Evolutionary conservation across 37 sponge, comb jelly and placozoan species (phyloP), one percentile per base, ranked within the genome.

Genomic region (Spongilla lacustris): DNA sequence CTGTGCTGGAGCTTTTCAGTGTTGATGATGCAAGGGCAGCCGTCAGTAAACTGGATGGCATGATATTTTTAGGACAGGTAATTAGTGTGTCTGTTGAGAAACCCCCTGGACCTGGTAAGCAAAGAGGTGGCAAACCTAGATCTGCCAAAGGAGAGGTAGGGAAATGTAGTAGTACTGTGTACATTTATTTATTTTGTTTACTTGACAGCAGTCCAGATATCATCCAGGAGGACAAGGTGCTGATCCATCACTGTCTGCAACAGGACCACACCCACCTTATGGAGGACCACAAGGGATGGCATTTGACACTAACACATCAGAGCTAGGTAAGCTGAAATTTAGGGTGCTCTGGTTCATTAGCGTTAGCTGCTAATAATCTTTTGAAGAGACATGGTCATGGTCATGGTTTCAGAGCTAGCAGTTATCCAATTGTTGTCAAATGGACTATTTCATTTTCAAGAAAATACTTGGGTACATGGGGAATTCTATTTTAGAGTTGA

Each of bases 21-120:
- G 19, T 26, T 33, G 22, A 10, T 23, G 86, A 86, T 86, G 86
- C 86, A 49, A 27, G 13, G 14, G 29, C 24, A 69, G 80, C 80
- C 28, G 74, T 58, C 0, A 5, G 2, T 30, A 22, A 24, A 21
- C 73, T 86, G 9, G 34, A 86, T 80, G 76, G 81, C 25, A 81
- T 75, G 69, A 11, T 0, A 37, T 33, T 87, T 24, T 75, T 87
- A 28, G 87, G 81, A 1, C 74, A 67, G 2, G 73, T 25, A 37
- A 50, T 81, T 33, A 29, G 2, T 0, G 87, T 80, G 14, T 58
- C 58, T 38, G 36, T 19, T 68, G 30, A 36, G 67, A 28, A 46
- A 73, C 58, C 38, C 24, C 31, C 67, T 19, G 58, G 58, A 19
- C 21, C 58, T 17, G 11, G 58, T 13, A 58, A 14, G 11, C 58